Percentiles rank a stretch among this genome's conserved stretches.
Evolutionary conservation across 37 sponge, comb jelly and placozoan genomes (phyloP).

Genomic region (Aplysina aerophoba): DNA sequence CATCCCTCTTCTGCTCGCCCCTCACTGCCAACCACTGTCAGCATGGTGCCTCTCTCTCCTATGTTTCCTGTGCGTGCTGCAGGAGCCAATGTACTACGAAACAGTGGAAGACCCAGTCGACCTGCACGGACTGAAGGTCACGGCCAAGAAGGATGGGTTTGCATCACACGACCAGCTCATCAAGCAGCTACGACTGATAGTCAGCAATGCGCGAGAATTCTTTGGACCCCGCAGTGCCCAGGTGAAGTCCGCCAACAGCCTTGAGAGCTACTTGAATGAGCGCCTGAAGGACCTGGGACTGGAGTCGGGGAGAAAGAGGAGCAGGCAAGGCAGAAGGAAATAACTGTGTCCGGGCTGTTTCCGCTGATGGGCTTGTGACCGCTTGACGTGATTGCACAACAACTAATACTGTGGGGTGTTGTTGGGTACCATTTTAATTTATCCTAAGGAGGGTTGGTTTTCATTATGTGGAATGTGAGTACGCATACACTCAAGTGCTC

Average conservation of each 20-base stretch:
- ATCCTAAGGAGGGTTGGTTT: no score
- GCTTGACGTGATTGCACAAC: no score
- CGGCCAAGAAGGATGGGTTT: conserved; percentile 67
- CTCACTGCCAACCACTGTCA: background rate
- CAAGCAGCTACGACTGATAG: conserved; percentile 76
- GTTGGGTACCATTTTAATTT: no score
- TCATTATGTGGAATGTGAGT: no score
- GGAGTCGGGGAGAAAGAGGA: background rate
- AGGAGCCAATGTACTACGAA: conserved; percentile 88
- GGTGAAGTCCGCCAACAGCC: background rate
- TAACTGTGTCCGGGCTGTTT: background rate
- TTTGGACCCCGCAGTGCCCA: conserved; percentile 33
- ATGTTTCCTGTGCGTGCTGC: background rate
- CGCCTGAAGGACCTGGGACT: conserved; percentile 18
- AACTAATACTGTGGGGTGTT: no score
- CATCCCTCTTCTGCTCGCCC: no score
- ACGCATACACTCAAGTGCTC: no score
- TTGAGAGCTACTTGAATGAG: conserved; percentile 2
- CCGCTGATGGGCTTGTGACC: no score
- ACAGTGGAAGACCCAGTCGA: conserved; percentile 79
- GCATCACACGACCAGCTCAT: conserved; percentile 55
- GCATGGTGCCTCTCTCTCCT: background rate
- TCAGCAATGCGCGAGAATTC: conserved; percentile 78
- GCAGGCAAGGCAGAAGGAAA: background rate
- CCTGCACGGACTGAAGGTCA: conserved; percentile 68